Evolutionary conservation across 2,888 invertebrate genomes (phyloP).

Genomic region (Pinctada fucata): DNA sequence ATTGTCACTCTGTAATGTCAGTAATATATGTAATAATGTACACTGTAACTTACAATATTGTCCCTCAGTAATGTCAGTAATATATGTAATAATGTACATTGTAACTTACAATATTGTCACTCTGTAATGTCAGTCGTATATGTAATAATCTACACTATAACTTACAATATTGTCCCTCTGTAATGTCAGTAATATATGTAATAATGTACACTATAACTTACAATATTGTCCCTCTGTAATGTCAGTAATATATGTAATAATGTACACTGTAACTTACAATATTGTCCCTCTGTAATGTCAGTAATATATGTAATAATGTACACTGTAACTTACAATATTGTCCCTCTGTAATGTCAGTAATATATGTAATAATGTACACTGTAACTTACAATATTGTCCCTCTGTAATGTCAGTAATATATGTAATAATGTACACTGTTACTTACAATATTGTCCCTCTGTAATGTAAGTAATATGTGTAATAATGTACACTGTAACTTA

Average conservation of each 20-base stretch:
- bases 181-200: slow-evolving; percentile 58
- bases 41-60: neutral
- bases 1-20: slow-evolving; percentile 51
- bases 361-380: slow-evolving; percentile 24
- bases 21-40: slow-evolving; percentile 41
- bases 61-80: slow-evolving; percentile 55
- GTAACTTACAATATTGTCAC: neutral
- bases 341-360: slow-evolving; percentile 55
- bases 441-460: slow-evolving; percentile 30
- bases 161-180: slow-evolving; percentile 30
- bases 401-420: slow-evolving; percentile 58
- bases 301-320: slow-evolving; percentile 41
- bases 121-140: slow-evolving; percentile 56
- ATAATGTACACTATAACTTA: too few relatives aligned
- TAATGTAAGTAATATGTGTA: slow-evolving; percentile 58
- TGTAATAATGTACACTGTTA: too few relatives aligned
- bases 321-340: neutral
- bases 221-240: slow-evolving; percentile 41
- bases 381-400: neutral
- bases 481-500: too few relatives aligned
- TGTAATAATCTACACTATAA: too few relatives aligned
- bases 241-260: slow-evolving; percentile 53
- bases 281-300: slow-evolving; percentile 51
- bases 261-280: neutral
- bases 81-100: slow-evolving; percentile 22